Evolutionary conservation across 2,888 invertebrate species (phyloP).

Genomic region (Hypselothyrea guttata): DNA sequence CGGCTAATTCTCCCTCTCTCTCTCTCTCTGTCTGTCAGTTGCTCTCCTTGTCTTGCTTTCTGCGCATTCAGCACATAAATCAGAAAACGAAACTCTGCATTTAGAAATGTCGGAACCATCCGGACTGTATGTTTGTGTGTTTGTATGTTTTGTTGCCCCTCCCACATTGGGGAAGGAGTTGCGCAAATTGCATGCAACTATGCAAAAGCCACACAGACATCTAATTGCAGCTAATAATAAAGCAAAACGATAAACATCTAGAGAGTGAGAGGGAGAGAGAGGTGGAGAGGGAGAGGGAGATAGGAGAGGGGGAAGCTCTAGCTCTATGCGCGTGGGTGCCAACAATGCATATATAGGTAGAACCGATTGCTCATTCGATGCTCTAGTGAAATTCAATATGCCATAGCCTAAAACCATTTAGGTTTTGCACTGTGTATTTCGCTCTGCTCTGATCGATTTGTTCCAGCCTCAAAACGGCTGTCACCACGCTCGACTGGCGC

Average conservation of each 20-base stretch:
- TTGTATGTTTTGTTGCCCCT: conserved; percentile 17
- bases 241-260: conserved; percentile 65
- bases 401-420: conserved; percentile 11
- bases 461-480: conserved; percentile 74
- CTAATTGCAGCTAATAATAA: conserved; percentile 78
- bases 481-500: conserved; percentile 66
- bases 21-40: too few relatives aligned
- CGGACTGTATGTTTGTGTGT: conserved; percentile 15
- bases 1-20: too few relatives aligned
- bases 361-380: conserved; percentile 13
- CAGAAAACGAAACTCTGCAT: conserved; percentile 44
- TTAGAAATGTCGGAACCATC: conserved; percentile 38
- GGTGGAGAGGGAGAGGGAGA: conserved; percentile 7
- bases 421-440: conserved; percentile 1
- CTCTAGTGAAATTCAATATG: conserved; percentile 62
- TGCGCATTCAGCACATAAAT: conserved; percentile 50
- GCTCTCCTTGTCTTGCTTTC: too few relatives aligned
- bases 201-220: conserved; percentile 59
- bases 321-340: conserved; percentile 26
- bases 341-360: neutral
- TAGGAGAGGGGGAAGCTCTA: neutral
- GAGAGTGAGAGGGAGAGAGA: conserved; percentile 24
- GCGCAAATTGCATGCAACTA: conserved; percentile 55
- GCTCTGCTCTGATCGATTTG: conserved; percentile 33
- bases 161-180: conserved; percentile 17